Conservation (phyloP, 2,797 vertebrate genomes). For the Naso thynnoides region DNA sequence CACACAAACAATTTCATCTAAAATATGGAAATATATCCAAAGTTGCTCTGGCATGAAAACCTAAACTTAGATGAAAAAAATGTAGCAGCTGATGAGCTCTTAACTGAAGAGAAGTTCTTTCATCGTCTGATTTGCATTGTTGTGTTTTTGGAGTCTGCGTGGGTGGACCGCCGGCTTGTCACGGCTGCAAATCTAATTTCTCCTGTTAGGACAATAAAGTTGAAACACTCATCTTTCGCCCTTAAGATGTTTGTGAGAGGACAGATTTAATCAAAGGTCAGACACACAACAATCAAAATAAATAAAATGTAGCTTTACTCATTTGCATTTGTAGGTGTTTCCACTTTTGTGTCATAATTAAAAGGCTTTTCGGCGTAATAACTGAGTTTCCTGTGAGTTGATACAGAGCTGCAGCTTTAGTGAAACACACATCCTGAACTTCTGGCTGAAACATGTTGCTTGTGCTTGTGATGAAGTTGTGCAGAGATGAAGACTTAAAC, state of each 20-base stretch:
- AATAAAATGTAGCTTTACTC: not conserved
- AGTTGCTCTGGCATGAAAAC: not conserved
- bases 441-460: not conserved
- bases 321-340: not conserved
- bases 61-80: too few relatives aligned
- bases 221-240: not conserved
- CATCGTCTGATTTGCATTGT: too few relatives aligned
- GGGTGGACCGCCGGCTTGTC: too few relatives aligned
- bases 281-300: not conserved
- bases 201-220: too few relatives aligned
- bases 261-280: not conserved
- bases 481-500: too few relatives aligned
- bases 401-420: not conserved
- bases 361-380: not conserved
- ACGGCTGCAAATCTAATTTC: too few relatives aligned
- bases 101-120: too few relatives aligned
- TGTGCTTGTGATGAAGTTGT: too few relatives aligned
- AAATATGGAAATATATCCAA: not conserved
- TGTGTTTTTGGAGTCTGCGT: too few relatives aligned
- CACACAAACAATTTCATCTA: too few relatives aligned
- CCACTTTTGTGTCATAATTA: not conserved
- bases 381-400: not conserved
- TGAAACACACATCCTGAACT: not conserved
- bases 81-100: too few relatives aligned
- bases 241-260: not conserved